Percentiles rank a stretch among this genome's conserved stretches.
phyloP scores from a whole-genome alignment of 1,140 invertebrate species.

The Melanaphis sacchari region DNA sequence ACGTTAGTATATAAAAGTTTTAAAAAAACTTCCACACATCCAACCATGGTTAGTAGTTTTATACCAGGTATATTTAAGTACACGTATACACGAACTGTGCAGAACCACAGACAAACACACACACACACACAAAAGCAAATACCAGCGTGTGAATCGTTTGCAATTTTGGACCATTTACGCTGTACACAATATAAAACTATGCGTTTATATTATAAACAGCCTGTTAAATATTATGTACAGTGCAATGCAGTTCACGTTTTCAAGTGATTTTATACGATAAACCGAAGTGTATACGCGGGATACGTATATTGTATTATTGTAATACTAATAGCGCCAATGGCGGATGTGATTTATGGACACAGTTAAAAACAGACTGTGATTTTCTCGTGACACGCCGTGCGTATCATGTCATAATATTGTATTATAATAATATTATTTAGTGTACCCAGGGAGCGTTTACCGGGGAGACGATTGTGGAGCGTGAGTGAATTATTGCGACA shows the following conservation, averaged over 20 bases:
- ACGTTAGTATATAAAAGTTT: not conserved
- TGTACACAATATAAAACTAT: not conserved
- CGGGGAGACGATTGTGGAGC: not conserved
- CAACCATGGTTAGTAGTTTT: not conserved
- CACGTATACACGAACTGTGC: not conserved
- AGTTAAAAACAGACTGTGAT: conserved; percentile 4
- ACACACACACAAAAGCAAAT: not conserved
- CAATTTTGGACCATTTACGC: not conserved
- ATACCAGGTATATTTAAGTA: not conserved
- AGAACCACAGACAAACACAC: not conserved
- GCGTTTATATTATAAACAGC: not conserved
- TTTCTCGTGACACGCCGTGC: not conserved
- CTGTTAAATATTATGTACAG: not conserved
- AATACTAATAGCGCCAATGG: not conserved
- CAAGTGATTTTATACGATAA: not conserved
- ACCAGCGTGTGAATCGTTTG: not conserved
- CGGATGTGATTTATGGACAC: not conserved
- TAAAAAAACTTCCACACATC: not conserved
- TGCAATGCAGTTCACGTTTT: not conserved
- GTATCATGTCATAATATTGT: not conserved
- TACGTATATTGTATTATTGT: not conserved
- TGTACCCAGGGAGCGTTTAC: not conserved
- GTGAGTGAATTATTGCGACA: not conserved
- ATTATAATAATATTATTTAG: not conserved
- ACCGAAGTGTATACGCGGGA: not conserved